These are phyloP conservation scores for Neuroscelio doddi DNA, from an alignment of 2,888 invertebrate species.

Conservation along the genomic window DNA sequence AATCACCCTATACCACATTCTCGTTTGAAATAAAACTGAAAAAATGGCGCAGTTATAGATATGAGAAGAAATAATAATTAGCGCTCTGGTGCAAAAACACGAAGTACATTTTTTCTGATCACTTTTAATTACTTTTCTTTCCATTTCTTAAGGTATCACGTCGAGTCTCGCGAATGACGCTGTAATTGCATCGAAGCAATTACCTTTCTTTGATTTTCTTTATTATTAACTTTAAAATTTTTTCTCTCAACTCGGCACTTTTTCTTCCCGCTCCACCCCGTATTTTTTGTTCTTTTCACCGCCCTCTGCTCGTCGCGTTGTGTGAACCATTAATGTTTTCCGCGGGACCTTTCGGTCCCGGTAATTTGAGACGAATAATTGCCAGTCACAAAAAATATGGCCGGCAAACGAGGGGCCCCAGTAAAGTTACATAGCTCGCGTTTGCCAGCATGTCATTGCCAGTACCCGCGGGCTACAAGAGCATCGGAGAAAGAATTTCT, in stretches of 20 bases:
- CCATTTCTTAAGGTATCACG: conserved; percentile 10
- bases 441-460: conserved; percentile 65
- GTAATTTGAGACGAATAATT: conserved; percentile 67
- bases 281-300: conserved; percentile 35
- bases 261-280: conserved; percentile 28
- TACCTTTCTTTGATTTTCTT: conserved; percentile 15
- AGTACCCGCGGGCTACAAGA: conserved; percentile 55
- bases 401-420: conserved; percentile 53
- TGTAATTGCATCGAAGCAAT: conserved; percentile 11
- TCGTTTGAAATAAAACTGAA: too few relatives aligned
- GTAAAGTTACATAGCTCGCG: conserved; percentile 55
- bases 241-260: conserved; percentile 28
- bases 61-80: too few relatives aligned
- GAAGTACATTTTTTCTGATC: too few relatives aligned
- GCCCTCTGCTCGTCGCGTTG: conserved; percentile 36
- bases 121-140: conserved; percentile 6
- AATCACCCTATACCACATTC: too few relatives aligned
- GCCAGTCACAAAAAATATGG: conserved; percentile 61
- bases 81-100: too few relatives aligned
- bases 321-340: conserved; percentile 59
- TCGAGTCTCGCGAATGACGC: conserved; percentile 8
- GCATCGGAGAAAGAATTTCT: conserved; percentile 51
- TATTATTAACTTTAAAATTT: conserved; percentile 19
- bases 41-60: too few relatives aligned
- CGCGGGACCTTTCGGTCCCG: conserved; percentile 55